phyloP scores from a whole-genome alignment of 2,888 invertebrate species.

The Leptopilina drosophilae region DNA sequence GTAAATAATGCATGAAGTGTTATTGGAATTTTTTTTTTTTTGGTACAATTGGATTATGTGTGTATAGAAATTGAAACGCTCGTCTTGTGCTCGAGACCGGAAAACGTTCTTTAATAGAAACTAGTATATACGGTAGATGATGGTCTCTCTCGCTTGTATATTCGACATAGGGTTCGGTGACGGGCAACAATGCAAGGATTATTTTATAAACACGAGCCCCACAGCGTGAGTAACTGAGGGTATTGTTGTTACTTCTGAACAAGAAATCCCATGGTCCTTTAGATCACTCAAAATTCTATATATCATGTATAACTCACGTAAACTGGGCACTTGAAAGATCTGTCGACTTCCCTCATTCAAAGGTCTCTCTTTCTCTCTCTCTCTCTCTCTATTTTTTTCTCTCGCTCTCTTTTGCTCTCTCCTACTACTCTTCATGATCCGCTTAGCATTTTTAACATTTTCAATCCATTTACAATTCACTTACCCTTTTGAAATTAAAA shows the following conservation, averaged over 20 bases:
- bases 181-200: constrained; percentile 68
- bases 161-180: constrained; percentile 47
- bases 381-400: too few species aligned
- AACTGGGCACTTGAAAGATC: constrained; percentile 49
- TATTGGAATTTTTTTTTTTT: too few species aligned
- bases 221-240: constrained; percentile 51
- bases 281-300: constrained; percentile 47
- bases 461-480: constrained; percentile 51
- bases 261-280: constrained; percentile 40
- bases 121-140: not conserved
- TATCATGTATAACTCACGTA: constrained; percentile 49
- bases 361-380: constrained; percentile 38
- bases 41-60: not conserved
- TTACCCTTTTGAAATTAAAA: constrained; percentile 47
- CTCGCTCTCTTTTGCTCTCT: too few species aligned
- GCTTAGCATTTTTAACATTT: constrained; percentile 58
- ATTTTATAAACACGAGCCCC: constrained; percentile 70
- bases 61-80: not conserved
- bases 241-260: constrained; percentile 27
- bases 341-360: constrained; percentile 50
- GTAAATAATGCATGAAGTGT: too few species aligned
- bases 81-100: not conserved
- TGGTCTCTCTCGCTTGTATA: not conserved
- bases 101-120: not conserved
- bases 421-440: constrained; percentile 51